Base-by-base conservation (phyloP, 23 tunicate species). In the Diplosoma virens region DNA sequence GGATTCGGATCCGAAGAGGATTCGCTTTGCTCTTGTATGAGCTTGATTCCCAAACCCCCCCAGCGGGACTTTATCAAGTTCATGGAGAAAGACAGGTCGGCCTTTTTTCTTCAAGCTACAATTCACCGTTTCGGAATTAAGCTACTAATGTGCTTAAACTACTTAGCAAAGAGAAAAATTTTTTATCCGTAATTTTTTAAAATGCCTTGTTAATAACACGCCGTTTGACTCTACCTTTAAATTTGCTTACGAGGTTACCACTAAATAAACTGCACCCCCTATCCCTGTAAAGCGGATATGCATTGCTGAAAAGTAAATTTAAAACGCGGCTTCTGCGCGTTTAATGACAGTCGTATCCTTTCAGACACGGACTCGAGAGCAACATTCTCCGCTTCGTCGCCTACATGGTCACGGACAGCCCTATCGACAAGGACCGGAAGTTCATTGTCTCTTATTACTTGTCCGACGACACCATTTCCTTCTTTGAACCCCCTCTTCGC, bases 1-100 rank as follows among this genome's bases (percentile, higher is more conserved):
- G 99, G 99, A 77, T 95, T 95, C 63, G 99, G 99, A 35, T 84
- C 93, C 0, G 96, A 89, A 41, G 93, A 89, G 59, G 99, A 95
- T 66, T 89, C 99, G 0, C 77, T 95, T 2, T 82, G 93, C 70
- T 84, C 96, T 34, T 89, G 96, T 75, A 79, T 84, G 92, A 85
- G 96, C 0, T 78, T 95, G 41, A 84, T 95, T 34, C 99, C 99
- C 1, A 84, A 95, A 55, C 99, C 99, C 22, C 99, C 99, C 0
- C 88, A 85, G 79, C 48, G 87, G 23, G 99, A 95, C 58, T 95
- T 95, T 80, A 91, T 95, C 85, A 95, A 95, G 65, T 95, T 95
- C 68, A 84, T 95, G 96, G 96, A 89, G 68, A 81, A 75, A 25
- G 99, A 95, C 75, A 95, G 99, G 99, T 95, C 18, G 6, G 68